Conservation (phyloP, 2,888 invertebrate species). For the Trimorus sp. region DNA sequence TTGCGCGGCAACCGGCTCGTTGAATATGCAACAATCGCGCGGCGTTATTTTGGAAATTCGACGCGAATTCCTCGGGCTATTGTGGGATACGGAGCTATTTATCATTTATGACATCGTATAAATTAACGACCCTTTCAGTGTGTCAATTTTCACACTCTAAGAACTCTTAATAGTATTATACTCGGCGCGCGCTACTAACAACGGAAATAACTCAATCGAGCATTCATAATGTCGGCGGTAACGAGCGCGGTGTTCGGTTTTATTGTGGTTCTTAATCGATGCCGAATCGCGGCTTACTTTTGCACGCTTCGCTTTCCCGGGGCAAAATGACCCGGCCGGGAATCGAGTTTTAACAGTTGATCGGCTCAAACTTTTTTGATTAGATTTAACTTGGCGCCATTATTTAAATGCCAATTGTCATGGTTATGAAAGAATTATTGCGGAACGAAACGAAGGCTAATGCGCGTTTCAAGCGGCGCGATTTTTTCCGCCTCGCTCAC, state of each 20-base stretch:
- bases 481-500: too few relatives aligned
- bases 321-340: constrained; percentile 48
- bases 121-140: constrained; percentile 64
- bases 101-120: constrained; percentile 64
- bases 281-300: constrained; percentile 50
- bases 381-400: constrained; percentile 10
- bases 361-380: constrained; percentile 37
- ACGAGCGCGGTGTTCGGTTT: constrained; percentile 56
- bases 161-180: constrained; percentile 55
- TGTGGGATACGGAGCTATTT: constrained; percentile 48
- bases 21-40: constrained; percentile 50
- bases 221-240: constrained; percentile 60
- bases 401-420: constrained; percentile 17
- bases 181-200: constrained; percentile 41
- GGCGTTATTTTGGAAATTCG: constrained; percentile 53
- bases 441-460: background rate
- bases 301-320: constrained; percentile 38
- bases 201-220: constrained; percentile 63
- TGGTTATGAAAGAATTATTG: background rate
- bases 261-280: constrained; percentile 62
- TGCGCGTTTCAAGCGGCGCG: background rate
- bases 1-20: constrained; percentile 14
- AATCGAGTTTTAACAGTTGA: constrained; percentile 40
- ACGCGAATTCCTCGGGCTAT: constrained; percentile 43
- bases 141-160: constrained; percentile 65